These are phyloP conservation scores for Callinectes sapidus DNA, from an alignment of 2,888 invertebrate species.

Conservation along the genomic window DNA sequence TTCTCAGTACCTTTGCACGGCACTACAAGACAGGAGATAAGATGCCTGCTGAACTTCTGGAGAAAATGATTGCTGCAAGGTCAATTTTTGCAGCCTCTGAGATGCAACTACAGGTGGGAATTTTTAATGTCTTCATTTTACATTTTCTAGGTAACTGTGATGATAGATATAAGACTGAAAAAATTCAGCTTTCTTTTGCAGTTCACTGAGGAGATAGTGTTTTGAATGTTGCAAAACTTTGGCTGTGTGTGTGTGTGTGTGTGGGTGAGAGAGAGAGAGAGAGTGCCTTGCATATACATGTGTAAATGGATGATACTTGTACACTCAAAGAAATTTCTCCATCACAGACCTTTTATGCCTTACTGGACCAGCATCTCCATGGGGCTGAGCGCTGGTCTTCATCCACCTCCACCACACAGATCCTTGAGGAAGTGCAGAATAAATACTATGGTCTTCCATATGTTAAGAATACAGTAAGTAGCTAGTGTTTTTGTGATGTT, in stretches of 20 bases:
- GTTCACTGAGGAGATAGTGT: too few relatives aligned
- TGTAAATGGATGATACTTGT: not conserved
- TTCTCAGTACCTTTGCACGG: constrained; percentile 89
- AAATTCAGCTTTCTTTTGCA: not conserved
- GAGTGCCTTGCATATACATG: too few relatives aligned
- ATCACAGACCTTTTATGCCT: constrained; percentile 86
- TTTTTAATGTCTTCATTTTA: constrained; percentile 39
- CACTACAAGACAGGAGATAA: constrained; percentile 92
- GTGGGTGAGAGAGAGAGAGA: too few relatives aligned
- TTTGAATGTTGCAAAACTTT: too few relatives aligned
- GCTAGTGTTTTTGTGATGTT: not conserved
- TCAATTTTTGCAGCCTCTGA: constrained; percentile 92
- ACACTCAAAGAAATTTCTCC: constrained; percentile 57
- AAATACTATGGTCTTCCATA: constrained; percentile 91
- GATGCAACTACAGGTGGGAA: constrained; percentile 84
- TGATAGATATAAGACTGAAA: not conserved
- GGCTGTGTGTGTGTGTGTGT: too few relatives aligned
- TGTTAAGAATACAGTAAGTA: constrained; percentile 86
- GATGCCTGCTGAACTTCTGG: constrained; percentile 87
- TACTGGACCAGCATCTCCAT: constrained; percentile 93
- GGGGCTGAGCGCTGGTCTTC: constrained; percentile 77
- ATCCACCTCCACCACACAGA: constrained; percentile 81
- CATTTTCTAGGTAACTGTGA: not conserved
- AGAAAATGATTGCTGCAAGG: constrained; percentile 89
- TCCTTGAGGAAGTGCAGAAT: constrained; percentile 85